These are phyloP conservation scores for Autographa gamma DNA, from an alignment of 2,888 invertebrate species.

Conservation along the genomic window DNA sequence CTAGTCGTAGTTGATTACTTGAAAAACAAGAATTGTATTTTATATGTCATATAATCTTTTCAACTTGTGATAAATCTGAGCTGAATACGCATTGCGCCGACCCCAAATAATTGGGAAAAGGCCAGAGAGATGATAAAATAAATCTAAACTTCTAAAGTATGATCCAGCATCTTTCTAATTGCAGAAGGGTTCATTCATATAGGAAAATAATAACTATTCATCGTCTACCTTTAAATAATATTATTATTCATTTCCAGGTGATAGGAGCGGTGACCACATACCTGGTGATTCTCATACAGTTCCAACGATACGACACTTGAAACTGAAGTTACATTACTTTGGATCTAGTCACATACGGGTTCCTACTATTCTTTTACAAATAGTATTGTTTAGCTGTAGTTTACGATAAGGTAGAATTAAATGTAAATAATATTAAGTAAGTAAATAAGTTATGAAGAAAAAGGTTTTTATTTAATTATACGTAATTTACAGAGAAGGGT, in stretches of 20 bases:
- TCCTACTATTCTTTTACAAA: slow-evolving; percentile 39
- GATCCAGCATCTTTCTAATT: too few relatives aligned
- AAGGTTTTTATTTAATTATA: too few relatives aligned
- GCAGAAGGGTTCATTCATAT: too few relatives aligned
- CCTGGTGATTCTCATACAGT: slow-evolving; percentile 89
- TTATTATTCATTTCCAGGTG: slow-evolving; percentile 76
- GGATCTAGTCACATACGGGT: slow-evolving; percentile 39
- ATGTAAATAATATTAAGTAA: background rate
- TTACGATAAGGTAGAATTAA: background rate
- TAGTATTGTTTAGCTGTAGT: slow-evolving; percentile 17
- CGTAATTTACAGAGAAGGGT: too few relatives aligned
- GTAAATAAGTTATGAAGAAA: background rate
- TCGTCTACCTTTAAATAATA: background rate
- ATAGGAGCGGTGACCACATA: slow-evolving; percentile 90
- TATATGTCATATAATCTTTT: too few relatives aligned
- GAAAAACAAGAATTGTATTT: too few relatives aligned
- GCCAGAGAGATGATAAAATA: too few relatives aligned
- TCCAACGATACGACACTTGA: slow-evolving; percentile 86
- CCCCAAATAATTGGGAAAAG: too few relatives aligned
- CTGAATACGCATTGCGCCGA: too few relatives aligned
- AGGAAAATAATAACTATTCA: too few relatives aligned
- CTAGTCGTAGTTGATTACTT: too few relatives aligned
- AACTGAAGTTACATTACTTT: slow-evolving; percentile 8
- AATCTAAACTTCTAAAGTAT: background rate
- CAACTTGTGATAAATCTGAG: too few relatives aligned